These are phyloP conservation scores for Dichetophora obliterata DNA, from an alignment of 2,888 invertebrate genomes.

Conservation along the genomic window DNA sequence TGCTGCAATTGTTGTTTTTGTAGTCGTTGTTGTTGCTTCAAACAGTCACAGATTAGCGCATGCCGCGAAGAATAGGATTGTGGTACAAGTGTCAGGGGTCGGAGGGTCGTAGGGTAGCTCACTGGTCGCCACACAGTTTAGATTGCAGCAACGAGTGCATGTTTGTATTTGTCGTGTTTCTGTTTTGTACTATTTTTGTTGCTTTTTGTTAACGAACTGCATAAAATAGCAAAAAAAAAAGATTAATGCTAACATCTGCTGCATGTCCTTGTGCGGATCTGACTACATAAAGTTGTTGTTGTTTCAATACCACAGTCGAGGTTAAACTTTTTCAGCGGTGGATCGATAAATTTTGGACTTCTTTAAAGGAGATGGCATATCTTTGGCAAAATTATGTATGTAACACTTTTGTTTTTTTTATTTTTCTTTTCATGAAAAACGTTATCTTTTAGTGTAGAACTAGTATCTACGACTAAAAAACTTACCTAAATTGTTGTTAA, in stretches of 20 bases:
- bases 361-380: background rate
- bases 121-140: background rate
- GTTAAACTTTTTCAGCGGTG: constrained; percentile 35
- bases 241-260: constrained; percentile 45
- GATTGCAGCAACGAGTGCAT: background rate
- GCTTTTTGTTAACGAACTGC: constrained; percentile 34
- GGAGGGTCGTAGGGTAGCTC: background rate
- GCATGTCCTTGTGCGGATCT: constrained; percentile 53
- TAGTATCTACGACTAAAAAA: background rate
- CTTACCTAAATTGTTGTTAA: background rate
- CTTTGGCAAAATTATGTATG: no score
- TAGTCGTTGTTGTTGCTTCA: constrained; percentile 23
- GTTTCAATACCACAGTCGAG: constrained; percentile 26
- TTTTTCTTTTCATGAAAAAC: no score
- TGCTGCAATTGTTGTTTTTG: background rate
- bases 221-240: background rate
- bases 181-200: background rate
- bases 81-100: background rate
- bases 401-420: no score
- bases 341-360: constrained; percentile 31
- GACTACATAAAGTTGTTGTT: constrained; percentile 29
- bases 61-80: background rate
- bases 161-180: background rate
- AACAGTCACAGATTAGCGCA: background rate
- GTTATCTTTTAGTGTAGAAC: background rate